A percentile compares a stretch with the other conserved stretches of the same genome.
Conservation (phyloP, 1,140 invertebrate species). For the Drosophila fuyamai region DNA sequence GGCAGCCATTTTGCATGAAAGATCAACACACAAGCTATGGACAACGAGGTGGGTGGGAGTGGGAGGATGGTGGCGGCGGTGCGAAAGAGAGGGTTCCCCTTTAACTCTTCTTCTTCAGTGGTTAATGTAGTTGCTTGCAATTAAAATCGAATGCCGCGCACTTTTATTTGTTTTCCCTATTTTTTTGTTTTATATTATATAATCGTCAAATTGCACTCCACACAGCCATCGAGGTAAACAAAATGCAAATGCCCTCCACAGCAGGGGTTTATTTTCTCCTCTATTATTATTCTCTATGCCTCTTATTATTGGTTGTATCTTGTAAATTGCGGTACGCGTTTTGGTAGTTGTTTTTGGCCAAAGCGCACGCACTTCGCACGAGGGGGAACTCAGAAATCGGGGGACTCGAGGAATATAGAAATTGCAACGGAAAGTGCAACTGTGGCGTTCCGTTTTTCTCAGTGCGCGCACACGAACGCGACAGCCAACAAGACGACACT, state of each 20-base stretch:
- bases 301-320: constrained; percentile 24
- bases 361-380: constrained; percentile 29
- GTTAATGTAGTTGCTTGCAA: constrained; percentile 60
- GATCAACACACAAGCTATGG: constrained; percentile 24
- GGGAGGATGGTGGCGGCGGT: constrained; percentile 1
- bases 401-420: constrained; percentile 32
- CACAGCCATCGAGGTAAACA: constrained; percentile 55
- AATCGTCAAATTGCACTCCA: constrained; percentile 55
- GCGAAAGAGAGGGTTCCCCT: constrained; percentile 56
- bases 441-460: constrained; percentile 29
- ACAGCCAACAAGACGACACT: constrained; percentile 81
- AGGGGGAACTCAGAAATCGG: constrained; percentile 30
- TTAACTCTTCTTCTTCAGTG: constrained; percentile 48
- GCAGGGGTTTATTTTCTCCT: constrained; percentile 20
- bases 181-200: constrained; percentile 41
- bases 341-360: constrained; percentile 11
- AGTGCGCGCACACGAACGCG: constrained; percentile 80
- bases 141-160: constrained; percentile 71
- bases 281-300: constrained; percentile 12
- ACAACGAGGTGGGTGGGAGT: not conserved
- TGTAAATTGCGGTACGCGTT: constrained; percentile 11
- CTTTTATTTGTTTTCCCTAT: constrained; percentile 44
- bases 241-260: constrained; percentile 48
- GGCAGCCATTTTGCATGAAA: constrained; percentile 37
- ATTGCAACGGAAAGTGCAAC: constrained; percentile 39